Percentiles rank a stretch among this genome's conserved stretches.
These are phyloP conservation scores for Drosophila longiperda DNA, from an alignment of 2,888 invertebrate genomes.

Conservation along the genomic window DNA sequence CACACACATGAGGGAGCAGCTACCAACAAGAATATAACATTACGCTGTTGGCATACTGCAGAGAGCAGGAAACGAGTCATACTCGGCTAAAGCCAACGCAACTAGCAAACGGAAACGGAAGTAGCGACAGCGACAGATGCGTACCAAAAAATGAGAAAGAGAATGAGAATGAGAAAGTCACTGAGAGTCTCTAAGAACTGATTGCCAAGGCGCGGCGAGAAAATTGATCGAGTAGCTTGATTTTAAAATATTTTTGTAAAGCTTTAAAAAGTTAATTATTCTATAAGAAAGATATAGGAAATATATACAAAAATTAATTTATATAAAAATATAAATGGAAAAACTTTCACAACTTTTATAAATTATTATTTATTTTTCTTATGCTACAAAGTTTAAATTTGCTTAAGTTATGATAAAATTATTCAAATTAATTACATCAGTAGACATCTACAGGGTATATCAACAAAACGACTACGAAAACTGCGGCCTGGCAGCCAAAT, in stretches of 20 bases:
- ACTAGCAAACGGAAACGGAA: constrained; percentile 75
- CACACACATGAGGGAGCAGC: constrained; percentile 10
- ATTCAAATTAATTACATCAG: too few relatives aligned
- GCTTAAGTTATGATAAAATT: background rate
- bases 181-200: constrained; percentile 47
- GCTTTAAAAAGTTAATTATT: background rate
- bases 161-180: constrained; percentile 41
- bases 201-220: constrained; percentile 47
- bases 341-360: background rate
- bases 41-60: constrained; percentile 70
- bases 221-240: background rate
- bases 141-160: constrained; percentile 7
- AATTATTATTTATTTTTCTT: background rate
- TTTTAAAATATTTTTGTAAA: background rate
- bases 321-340: background rate
- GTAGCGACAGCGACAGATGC: constrained; percentile 63
- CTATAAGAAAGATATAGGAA: background rate
- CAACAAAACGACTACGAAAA: constrained; percentile 16
- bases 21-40: constrained; percentile 44
- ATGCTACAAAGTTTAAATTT: background rate
- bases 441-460: background rate
- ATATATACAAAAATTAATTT: background rate
- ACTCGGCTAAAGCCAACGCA: constrained; percentile 62
- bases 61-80: constrained; percentile 24
- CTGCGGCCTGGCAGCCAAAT: constrained; percentile 69